A percentile compares a stretch with the other conserved stretches of the same genome.
Evolutionary conservation across 2,113 vertebrate genomes (phyloP).

Genomic region (Colius striatus): DNA sequence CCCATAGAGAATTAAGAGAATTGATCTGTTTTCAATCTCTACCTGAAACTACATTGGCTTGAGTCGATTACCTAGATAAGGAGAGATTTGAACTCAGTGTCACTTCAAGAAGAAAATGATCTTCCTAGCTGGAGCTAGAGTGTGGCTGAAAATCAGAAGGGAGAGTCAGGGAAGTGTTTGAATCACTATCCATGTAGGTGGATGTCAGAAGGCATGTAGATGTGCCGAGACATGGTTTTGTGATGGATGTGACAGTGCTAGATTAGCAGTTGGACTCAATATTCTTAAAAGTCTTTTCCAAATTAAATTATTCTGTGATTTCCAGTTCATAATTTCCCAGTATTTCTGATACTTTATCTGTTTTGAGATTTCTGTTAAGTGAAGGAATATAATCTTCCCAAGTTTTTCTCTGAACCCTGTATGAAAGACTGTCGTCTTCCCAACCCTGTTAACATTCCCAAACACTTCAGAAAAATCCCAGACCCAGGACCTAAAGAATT

Average conservation of each 20-base stretch:
- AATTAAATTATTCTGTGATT: background rate
- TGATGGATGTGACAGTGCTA: no score
- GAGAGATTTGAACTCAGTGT: background rate
- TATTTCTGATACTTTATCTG: background rate
- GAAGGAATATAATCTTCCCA: background rate
- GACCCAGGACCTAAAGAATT: background rate
- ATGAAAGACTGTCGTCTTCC: background rate
- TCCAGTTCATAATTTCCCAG: background rate
- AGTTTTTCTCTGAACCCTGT: background rate
- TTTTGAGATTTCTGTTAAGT: background rate
- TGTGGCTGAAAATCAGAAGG: background rate
- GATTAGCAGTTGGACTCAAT: no score
- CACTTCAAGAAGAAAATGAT: background rate
- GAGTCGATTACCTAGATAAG: background rate
- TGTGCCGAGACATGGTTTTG: no score
- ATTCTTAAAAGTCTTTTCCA: no score
- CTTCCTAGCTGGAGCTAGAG: background rate
- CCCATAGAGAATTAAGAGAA: background rate
- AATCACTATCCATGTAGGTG: no score
- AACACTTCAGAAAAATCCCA: background rate
- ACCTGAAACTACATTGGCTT: background rate
- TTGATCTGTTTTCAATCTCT: background rate
- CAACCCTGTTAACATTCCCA: background rate
- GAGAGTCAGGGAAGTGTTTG: background rate
- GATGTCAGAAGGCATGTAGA: no score